Conservation (phyloP, 2,888 invertebrate genomes). For the Glyphotaelius pellucidus region DNA sequence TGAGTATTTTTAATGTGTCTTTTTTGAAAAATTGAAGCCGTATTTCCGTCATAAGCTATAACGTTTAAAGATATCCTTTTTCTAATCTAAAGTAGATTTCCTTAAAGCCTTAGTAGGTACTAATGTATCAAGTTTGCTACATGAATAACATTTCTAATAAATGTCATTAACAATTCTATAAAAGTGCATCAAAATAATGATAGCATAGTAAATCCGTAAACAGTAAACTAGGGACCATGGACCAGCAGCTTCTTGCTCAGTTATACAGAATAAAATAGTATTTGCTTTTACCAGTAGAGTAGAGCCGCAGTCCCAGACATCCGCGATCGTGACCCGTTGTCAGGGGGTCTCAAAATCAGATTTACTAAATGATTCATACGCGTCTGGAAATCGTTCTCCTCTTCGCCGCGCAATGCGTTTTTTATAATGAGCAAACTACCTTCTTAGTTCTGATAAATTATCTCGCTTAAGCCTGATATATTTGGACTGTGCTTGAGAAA, state of each 20-base stretch:
- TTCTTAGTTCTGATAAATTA: constrained; percentile 2
- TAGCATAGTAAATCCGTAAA: background rate
- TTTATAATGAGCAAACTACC: background rate
- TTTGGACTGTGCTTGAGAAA: background rate
- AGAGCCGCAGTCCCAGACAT: constrained; percentile 50
- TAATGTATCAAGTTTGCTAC: no score
- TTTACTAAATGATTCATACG: constrained; percentile 44
- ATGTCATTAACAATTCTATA: no score
- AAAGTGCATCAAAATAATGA: background rate
- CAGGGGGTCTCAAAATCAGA: constrained; percentile 47
- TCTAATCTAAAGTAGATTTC: no score
- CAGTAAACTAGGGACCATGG: background rate
- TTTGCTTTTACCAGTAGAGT: constrained; percentile 46
- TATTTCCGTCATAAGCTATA: no score
- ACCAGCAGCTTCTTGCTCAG: constrained; percentile 37
- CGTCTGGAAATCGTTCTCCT: constrained; percentile 9
- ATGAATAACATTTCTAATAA: no score
- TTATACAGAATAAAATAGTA: constrained; percentile 37
- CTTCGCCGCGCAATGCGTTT: background rate
- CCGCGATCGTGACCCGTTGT: constrained; percentile 59
- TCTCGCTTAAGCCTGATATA: background rate
- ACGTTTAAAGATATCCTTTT: no score
- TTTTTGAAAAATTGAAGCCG: no score
- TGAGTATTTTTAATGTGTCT: no score
- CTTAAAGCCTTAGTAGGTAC: no score